These are phyloP conservation scores for Caenorhabditis sulstoni DNA, from an alignment of 2,888 invertebrate genomes.

Conservation along the genomic window DNA sequence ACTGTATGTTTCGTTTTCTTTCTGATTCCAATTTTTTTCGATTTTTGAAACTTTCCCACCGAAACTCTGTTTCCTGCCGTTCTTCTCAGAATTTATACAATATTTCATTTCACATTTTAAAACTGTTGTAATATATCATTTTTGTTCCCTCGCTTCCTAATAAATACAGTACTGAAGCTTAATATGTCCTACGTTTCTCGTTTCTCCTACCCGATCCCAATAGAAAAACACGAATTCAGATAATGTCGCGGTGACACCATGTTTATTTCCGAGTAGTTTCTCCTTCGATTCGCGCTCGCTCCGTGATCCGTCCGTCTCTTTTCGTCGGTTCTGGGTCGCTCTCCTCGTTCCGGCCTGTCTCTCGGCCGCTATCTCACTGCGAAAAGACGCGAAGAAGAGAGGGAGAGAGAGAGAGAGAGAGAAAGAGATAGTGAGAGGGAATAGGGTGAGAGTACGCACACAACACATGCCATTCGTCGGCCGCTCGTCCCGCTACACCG, in stretches of 20 bases:
- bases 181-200: too few species aligned
- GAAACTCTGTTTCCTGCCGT: too few species aligned
- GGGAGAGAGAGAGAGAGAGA: too few species aligned
- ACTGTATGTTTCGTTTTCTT: not conserved
- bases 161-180: too few species aligned
- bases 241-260: conserved; percentile 1
- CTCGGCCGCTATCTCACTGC: conserved; percentile 35
- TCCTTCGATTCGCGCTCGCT: conserved; percentile 6
- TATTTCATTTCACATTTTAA: too few species aligned
- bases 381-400: conserved; percentile 8
- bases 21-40: not conserved
- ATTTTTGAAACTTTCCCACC: not conserved
- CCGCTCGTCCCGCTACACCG: conserved; percentile 9
- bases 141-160: too few species aligned
- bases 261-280: not conserved
- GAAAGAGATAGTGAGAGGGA: conserved; percentile 18
- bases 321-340: conserved; percentile 1
- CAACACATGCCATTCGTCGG: conserved; percentile 42
- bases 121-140: too few species aligned
- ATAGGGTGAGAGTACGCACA: conserved; percentile 38
- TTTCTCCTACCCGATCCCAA: not conserved
- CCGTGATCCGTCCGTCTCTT: conserved; percentile 14
- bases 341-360: conserved; percentile 17
- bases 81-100: too few species aligned
- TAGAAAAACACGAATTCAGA: not conserved